Base-by-base conservation (phyloP, 2,113 vertebrate species). In the Heterotis niloticus region DNA sequence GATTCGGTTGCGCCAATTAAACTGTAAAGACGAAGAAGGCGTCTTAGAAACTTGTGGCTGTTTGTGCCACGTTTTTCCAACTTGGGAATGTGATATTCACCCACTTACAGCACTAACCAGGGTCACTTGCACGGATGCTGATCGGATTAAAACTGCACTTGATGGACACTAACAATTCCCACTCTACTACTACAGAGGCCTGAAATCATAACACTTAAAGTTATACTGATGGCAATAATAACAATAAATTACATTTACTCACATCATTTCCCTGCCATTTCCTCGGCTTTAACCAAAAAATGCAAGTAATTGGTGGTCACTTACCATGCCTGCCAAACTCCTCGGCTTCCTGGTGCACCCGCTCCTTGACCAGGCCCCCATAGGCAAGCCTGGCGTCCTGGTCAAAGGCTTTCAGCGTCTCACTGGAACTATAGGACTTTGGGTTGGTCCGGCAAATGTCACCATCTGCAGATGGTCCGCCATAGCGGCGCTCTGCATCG, bases 381-480 rank as follows among this genome's bases (percentile, higher is more conserved):
- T 93, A 94, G 44, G 93, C 92, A 84, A 98, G 86, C 79, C 97
- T 92, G 5, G 94, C 91, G 67, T 99, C 98, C 79, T 99, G 98
- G 88, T 99, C 97, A 5, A 96, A 99, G 84, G 97, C 98, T 87
- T 99, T 99, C 68, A 99, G 93, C 5, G 98, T 99, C 92, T 99
- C 98, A 0, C 97, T 99, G 90, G 97, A 99, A 90, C 98, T 99
- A 91, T 99, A 99, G 78, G 97, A 98, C 76, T 97, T 98, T 83
- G 95, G 86, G 75, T 96, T 96, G 59, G 89, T 88, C 84, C 96
- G 97, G 85, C 93, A 93, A 20, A 98, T 96, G 86, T 99, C 97
- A 0, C 95, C 96, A 87, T 99, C 97, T 0, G 95, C 97, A 0
- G 96, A 98, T 20, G 96, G 98, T 90, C 96, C 96, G 83, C 96